Conservation (phyloP, 2,113 vertebrate genomes). For the Cephalophus harveyi region DNA sequence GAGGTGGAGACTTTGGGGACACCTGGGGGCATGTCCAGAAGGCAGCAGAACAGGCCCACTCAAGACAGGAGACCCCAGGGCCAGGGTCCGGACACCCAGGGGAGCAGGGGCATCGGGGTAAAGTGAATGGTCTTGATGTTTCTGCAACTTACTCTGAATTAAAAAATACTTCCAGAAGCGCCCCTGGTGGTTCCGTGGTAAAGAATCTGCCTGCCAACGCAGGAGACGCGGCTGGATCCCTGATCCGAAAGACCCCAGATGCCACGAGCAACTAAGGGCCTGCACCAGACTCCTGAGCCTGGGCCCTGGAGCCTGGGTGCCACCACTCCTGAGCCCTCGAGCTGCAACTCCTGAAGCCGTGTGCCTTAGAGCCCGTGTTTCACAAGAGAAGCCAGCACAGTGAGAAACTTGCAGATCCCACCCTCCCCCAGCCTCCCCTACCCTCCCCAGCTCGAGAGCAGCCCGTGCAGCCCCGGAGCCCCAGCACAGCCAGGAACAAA, state of each 20-base stretch:
- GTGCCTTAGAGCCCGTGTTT: fast-evolving
- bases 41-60: neutral
- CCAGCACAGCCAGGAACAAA: neutral
- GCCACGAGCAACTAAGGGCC: neutral
- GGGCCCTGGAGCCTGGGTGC: neutral
- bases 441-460: neutral
- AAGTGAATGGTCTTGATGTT: neutral
- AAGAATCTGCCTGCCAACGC: neutral
- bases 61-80: neutral
- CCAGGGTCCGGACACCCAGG: neutral
- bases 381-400: neutral
- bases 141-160: too few relatives aligned
- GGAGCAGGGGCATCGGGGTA: neutral
- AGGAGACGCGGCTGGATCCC: neutral
- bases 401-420: neutral
- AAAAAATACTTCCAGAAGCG: neutral
- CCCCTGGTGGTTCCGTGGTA: neutral
- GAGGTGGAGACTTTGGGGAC: neutral
- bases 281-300: neutral
- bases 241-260: neutral
- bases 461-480: neutral
- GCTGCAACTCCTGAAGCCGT: neutral
- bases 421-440: too few relatives aligned
- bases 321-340: fast-evolving
- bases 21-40: neutral